Percentiles rank a stretch among this genome's conserved stretches.
These are phyloP conservation scores for Lasioglossum vierecki DNA, from an alignment of 2,888 invertebrate species.

Conservation along the genomic window DNA sequence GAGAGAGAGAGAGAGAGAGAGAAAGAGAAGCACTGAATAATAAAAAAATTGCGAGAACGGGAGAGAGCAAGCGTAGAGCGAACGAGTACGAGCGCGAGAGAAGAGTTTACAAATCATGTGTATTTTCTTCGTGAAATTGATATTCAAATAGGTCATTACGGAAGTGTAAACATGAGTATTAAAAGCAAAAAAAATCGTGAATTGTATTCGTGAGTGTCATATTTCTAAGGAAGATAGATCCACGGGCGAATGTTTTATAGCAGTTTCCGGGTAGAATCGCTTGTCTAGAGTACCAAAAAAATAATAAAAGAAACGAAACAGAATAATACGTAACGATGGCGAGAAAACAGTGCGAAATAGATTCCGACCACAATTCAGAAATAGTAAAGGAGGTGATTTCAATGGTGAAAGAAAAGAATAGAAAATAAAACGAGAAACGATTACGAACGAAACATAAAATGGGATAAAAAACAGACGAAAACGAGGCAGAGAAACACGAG, in stretches of 20 bases:
- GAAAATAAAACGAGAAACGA: not conserved
- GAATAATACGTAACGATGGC: constrained; percentile 35
- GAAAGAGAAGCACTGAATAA: constrained; percentile 39
- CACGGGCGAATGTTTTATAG: constrained; percentile 83
- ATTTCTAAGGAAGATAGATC: constrained; percentile 84
- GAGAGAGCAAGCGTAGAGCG: constrained; percentile 8
- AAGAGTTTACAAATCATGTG: constrained; percentile 80
- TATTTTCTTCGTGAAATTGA: constrained; percentile 83
- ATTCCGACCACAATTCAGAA: constrained; percentile 7
- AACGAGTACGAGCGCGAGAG: constrained; percentile 37
- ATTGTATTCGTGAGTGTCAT: constrained; percentile 84
- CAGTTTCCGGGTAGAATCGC: constrained; percentile 81
- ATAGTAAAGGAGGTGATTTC: not conserved
- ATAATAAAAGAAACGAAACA: not conserved
- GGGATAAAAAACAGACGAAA: not conserved
- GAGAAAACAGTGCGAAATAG: constrained; percentile 2
- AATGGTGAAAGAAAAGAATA: not conserved
- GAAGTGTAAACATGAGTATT: constrained; percentile 80
- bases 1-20: constrained; percentile 51
- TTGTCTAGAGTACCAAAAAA: constrained; percentile 39
- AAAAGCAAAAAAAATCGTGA: constrained; percentile 75
- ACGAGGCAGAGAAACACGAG: constrained; percentile 65
- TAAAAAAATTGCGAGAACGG: constrained; percentile 37
- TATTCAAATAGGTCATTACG: constrained; percentile 77
- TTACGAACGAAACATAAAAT: not conserved